phyloP scores from a whole-genome alignment of 1,140 invertebrate genomes.

The Formica exsecta region DNA sequence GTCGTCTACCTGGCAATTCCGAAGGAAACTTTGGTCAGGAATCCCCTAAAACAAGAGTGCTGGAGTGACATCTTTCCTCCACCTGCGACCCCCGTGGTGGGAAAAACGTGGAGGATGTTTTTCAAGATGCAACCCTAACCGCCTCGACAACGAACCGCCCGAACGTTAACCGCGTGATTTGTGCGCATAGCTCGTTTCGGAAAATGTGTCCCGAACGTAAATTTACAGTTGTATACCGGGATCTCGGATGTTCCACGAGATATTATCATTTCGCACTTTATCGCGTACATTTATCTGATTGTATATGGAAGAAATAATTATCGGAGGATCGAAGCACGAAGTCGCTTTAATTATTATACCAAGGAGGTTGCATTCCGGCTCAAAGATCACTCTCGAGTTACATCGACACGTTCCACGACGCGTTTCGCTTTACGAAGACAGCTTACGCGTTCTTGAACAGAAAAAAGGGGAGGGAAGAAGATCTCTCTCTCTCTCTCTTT shows the following conservation, averaged over 20 bases:
- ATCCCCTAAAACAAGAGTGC: conserved; percentile 82
- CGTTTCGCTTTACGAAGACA: conserved; percentile 26
- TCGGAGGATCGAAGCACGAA: not conserved
- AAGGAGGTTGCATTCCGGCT: not conserved
- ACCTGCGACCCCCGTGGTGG: conserved; percentile 37
- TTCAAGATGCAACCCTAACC: conserved; percentile 73
- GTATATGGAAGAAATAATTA: not conserved
- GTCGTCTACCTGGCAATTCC: conserved; percentile 70
- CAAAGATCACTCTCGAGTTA: not conserved
- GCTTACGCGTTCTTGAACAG: conserved; percentile 19
- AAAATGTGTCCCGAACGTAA: conserved; percentile 56
- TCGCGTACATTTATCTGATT: conserved; percentile 21
- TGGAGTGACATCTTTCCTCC: conserved; percentile 77
- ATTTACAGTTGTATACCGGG: not conserved
- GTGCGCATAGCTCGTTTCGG: conserved; percentile 62
- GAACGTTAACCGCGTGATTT: conserved; percentile 70
- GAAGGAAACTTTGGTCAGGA: conserved; percentile 77
- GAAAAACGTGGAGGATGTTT: conserved; percentile 69
- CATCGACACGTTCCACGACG: conserved; percentile 7
- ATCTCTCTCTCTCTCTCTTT: not conserved
- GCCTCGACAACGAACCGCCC: conserved; percentile 29
- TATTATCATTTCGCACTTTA: conserved; percentile 34
- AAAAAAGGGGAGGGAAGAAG: too few species aligned
- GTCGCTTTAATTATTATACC: conserved; percentile 24
- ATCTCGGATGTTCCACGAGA: not conserved